A percentile compares a stretch with the other conserved stretches of the same genome.
phyloP scores from a whole-genome alignment of 2,113 vertebrate species.

The Neolamprologus fasciatus region DNA sequence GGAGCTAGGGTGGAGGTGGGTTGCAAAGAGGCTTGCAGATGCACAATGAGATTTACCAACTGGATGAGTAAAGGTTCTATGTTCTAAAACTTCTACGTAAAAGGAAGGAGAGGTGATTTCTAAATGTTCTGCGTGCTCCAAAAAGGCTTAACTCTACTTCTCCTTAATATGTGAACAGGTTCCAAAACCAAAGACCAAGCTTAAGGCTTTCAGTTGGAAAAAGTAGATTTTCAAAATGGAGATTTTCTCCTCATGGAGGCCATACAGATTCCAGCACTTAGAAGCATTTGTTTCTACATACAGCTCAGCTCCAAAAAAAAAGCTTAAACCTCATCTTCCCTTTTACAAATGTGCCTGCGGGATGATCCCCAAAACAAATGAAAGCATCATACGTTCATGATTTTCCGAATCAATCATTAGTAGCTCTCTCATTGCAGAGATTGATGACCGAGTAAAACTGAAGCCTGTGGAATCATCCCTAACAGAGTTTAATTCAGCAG shows the following conservation, averaged over 20 bases:
- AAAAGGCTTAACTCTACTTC: not conserved
- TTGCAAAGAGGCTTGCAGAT: not conserved
- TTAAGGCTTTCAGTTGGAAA: not conserved
- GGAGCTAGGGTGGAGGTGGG: not conserved
- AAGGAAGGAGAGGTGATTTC: not conserved
- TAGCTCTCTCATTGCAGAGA: conserved; percentile 1
- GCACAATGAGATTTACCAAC: not conserved
- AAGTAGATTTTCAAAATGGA: not conserved
- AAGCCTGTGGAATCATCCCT: conserved; percentile 3
- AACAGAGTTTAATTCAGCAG: conserved; percentile 3
- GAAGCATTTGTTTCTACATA: not conserved
- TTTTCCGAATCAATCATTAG: not conserved
- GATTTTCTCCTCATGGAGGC: not conserved
- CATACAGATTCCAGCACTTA: not conserved
- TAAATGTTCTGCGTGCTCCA: not conserved
- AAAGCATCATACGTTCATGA: not conserved
- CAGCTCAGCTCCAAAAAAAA: not conserved
- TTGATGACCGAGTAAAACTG: conserved; percentile 13
- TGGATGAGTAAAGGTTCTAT: not conserved
- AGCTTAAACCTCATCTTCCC: not conserved
- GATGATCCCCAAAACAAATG: conserved; percentile 1
- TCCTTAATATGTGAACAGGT: not conserved
- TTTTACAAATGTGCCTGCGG: not conserved
- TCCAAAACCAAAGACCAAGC: not conserved
- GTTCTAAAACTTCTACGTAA: not conserved